phyloP scores from a whole-genome alignment of 2,797 vertebrate species.

The Cryptoblepharus egeriae region DNA sequence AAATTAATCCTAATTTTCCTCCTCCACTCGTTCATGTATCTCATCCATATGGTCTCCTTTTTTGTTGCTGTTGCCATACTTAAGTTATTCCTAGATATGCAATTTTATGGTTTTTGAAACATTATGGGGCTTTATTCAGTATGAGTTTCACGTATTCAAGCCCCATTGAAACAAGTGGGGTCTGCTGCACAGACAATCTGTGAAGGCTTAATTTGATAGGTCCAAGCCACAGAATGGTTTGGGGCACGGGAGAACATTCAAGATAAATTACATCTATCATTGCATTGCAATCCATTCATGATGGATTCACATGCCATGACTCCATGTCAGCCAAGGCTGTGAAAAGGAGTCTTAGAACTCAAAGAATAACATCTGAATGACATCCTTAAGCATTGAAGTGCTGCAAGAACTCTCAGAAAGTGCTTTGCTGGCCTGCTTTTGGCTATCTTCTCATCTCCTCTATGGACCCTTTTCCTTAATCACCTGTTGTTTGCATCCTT shows the following conservation, averaged over 20 bases:
- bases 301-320: too few relatives aligned
- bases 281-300: too few relatives aligned
- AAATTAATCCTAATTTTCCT: not conserved
- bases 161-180: not conserved
- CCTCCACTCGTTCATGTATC: not conserved
- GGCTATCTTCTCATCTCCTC: not conserved
- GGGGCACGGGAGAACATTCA: too few relatives aligned
- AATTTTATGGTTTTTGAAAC: not conserved
- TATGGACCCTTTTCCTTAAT: conserved; percentile 16
- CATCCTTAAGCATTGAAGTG: too few relatives aligned
- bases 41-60: not conserved
- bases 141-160: not conserved
- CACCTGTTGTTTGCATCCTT: conserved; percentile 18
- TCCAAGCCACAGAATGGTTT: too few relatives aligned
- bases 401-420: too few relatives aligned
- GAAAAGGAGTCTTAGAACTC: too few relatives aligned
- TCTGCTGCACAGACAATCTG: not conserved
- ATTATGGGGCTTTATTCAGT: not conserved
- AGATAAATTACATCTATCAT: too few relatives aligned
- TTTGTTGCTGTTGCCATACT: not conserved
- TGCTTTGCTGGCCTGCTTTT: too few relatives aligned
- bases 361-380: too few relatives aligned
- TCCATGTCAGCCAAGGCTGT: too few relatives aligned
- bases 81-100: not conserved
- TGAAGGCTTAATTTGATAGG: not conserved